Base-by-base conservation (phyloP, 2,797 vertebrate species). In the Sebastes taczanowskii region DNA sequence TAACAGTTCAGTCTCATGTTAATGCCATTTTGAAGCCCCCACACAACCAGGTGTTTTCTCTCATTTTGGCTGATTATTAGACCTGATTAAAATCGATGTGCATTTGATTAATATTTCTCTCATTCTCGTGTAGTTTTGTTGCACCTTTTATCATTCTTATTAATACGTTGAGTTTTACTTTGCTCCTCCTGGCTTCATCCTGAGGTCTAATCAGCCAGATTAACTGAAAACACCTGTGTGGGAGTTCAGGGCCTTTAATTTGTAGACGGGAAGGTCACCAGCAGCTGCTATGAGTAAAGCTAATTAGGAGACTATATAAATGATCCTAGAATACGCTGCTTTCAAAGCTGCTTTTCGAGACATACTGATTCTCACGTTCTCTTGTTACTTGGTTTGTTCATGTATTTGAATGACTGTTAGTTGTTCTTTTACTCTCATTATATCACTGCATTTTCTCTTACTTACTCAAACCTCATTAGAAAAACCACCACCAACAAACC, bases 221-320 rank as follows among this genome's bases (percentile, higher is more conserved):
- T 7, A 79, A 86, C 4, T 76, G 32, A n/a, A 82, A 82, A 65
- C 80, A 76, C 32, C 49, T 79, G 76, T 60, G n/a, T 42, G 46
- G 30, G 20, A 30, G 35, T 60, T 34, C 58, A 13, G 76, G 13
- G 16, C n/a, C 49, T 62, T 38, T 70, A 4, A 32, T 22, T 11
- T 62, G 58, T 64, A 10, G 62, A 20, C 11, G 5, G 22, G 3
- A 18, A 72, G 69, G 52, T 85, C 78, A 56, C 52, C 55, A 29
- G 30, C 71, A 76, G 80, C 59, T 82, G 80, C 16, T 58, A 2
- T 5, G 52, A 86, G 38, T 69, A 35, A 82, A 78, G 78, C 58
- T 58, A 72, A 22, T 75, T 71, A 76, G 58, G 35, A 2, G 27
- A 13, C 29, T 11, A 16, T 25, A 42, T 60, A 49, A 49, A 14